These are phyloP conservation scores for Sminthopsis crassicaudata DNA, from an alignment of 2,113 vertebrate species.

Conservation along the genomic window DNA sequence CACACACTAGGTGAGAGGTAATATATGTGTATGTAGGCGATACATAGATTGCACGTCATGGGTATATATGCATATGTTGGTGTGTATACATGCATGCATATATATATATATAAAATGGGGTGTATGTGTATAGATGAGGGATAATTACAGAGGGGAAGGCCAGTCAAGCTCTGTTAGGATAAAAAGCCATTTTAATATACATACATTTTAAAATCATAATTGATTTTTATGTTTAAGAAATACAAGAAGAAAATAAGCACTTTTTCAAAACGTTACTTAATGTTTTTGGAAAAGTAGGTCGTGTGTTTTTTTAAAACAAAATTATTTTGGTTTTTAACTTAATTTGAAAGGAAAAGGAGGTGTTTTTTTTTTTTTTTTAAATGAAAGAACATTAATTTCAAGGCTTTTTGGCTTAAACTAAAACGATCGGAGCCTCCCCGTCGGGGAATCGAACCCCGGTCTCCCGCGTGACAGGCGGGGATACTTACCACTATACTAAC, in stretches of 20 bases:
- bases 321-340: too few species aligned
- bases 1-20: background rate
- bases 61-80: background rate
- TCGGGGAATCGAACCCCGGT: slow-evolving; percentile 81
- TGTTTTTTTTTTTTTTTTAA: background rate
- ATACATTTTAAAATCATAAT: background rate
- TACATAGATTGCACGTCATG: background rate
- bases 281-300: background rate
- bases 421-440: slow-evolving; percentile 54
- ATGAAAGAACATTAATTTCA: too few species aligned
- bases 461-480: slow-evolving; percentile 81
- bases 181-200: background rate
- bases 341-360: background rate
- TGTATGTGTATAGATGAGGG: background rate
- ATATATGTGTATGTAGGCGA: too few species aligned
- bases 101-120: too few species aligned
- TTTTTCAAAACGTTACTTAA: too few species aligned
- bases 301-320: background rate
- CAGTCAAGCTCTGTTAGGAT: background rate
- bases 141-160: background rate
- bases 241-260: background rate
- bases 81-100: too few species aligned
- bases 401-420: too few species aligned
- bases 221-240: background rate
- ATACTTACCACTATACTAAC: slow-evolving; percentile 81